Conservation (phyloP, 2,888 invertebrate genomes). For the Sinodicranocentrus sp. region DNA sequence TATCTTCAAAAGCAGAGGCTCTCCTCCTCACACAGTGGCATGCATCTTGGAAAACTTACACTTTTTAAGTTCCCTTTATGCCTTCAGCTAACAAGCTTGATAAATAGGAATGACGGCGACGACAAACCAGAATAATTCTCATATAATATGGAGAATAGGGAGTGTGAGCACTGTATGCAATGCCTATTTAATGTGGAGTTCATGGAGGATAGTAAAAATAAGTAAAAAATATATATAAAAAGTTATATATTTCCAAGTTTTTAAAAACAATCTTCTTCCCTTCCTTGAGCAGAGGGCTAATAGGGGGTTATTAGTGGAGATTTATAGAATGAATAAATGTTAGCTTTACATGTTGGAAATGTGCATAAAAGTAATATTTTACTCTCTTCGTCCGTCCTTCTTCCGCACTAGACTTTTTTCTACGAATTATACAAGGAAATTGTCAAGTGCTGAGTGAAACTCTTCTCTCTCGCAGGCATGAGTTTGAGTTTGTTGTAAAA, state of each 20-base stretch:
- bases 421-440: slow-evolving; percentile 11
- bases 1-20: too few relatives aligned
- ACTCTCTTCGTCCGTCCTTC: not conserved
- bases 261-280: slow-evolving; percentile 10
- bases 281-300: slow-evolving; percentile 3
- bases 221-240: not conserved
- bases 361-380: slow-evolving; percentile 25
- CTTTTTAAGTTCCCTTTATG: not conserved
- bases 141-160: not conserved
- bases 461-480: not conserved
- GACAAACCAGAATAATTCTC: slow-evolving; percentile 11
- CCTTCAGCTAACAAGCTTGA: slow-evolving; percentile 16
- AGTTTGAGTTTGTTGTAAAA: not conserved
- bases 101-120: slow-evolving; percentile 24
- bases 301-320: slow-evolving; percentile 56
- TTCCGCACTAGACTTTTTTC: slow-evolving; percentile 3
- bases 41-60: slow-evolving; percentile 3
- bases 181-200: not conserved
- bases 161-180: not conserved
- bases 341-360: slow-evolving; percentile 11
- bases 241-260: too few relatives aligned
- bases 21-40: too few relatives aligned
- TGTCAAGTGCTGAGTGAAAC: not conserved
- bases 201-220: too few relatives aligned
- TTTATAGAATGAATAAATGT: slow-evolving; percentile 46